Conservation (phyloP, 2,113 vertebrate genomes). For the Oenanthe oenanthe region DNA sequence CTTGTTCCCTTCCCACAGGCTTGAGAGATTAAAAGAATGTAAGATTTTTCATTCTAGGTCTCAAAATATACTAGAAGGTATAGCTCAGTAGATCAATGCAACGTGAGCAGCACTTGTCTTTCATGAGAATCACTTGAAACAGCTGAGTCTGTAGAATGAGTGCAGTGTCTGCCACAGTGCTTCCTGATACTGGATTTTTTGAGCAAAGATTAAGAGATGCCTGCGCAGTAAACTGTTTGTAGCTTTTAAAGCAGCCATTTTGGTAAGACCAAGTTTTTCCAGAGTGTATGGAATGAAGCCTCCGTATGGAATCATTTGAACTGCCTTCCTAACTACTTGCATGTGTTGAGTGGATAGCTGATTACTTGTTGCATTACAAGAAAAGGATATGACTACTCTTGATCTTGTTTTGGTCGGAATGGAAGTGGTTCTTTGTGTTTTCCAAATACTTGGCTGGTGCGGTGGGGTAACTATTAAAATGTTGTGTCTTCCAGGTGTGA, state of each 20-base stretch:
- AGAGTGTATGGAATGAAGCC: neutral
- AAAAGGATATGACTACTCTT: neutral
- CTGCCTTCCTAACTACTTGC: neutral
- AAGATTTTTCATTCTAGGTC: neutral
- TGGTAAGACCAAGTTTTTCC: neutral
- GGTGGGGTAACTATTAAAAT: neutral
- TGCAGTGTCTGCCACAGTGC: rapidly evolving
- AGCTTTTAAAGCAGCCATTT: neutral
- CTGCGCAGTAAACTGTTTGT: neutral
- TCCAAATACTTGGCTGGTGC: neutral
- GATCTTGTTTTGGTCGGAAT: neutral
- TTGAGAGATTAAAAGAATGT: neutral
- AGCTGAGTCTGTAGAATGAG: neutral
- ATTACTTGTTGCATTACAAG: neutral
- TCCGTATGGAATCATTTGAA: neutral
- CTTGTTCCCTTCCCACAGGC: neutral
- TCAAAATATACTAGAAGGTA: neutral
- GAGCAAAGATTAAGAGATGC: neutral
- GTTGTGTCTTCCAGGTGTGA: neutral
- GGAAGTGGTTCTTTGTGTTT: neutral
- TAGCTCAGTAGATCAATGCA: neutral
- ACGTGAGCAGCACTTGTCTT: neutral
- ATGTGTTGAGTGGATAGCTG: neutral
- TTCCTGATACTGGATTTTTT: neutral
- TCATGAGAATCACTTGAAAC: neutral